Evolutionary conservation across 2,888 invertebrate genomes (phyloP), one percentile per base, ranked within the genome.

Genomic region (Eueremaeus valkanovi): DNA sequence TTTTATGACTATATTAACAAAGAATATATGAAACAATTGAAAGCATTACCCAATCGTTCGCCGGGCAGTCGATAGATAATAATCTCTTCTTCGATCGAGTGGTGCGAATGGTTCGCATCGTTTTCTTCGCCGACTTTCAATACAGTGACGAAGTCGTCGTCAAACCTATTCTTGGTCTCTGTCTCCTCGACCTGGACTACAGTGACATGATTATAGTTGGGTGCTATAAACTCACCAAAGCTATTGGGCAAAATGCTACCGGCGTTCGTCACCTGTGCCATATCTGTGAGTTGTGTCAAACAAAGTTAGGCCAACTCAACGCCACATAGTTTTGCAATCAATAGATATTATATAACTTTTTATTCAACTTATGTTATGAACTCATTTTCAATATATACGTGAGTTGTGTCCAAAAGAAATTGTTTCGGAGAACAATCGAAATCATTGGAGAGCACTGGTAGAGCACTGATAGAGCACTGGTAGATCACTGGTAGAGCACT

Each of bases 61-160:
- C 95, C 95, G 0, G 93, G 92, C 74, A 95, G 87, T 79, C 95
- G 87, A 80, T 91, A 91, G 73, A 95, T 90, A 74, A 89, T 87
- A 49, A 95, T 90, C 81, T 90, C 89, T 73, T 81, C 81, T 40
- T 73, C 76, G 31, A 76, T 76, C n/a, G n/a, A n/a, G n/a, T n/a
- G n/a, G n/a, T n/a, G n/a, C n/a, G n/a, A n/a, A n/a, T n/a, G n/a
- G 51, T 45, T 36, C 1, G 16, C 16, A 49, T 72, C 42, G 18
- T n/a, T 51, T 27, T 21, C 24, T 51, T 73, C 29, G 73, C 66
- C 74, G n/a, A 74, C 68, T 63, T 74, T 42, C 8, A 74, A n/a
- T 16, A 74, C 61, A 63, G 74, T 74, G 6, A 74, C 74, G 40
- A 74, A 74, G 24, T 74, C 74, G 27, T 74, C 66, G n/a, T 73